A percentile compares a stretch with the other conserved stretches of the same genome.
These are phyloP conservation scores for Eucidaris tribuloides DNA, from an alignment of 35 echinoderm and acorn worm species.

Conservation along the genomic window DNA sequence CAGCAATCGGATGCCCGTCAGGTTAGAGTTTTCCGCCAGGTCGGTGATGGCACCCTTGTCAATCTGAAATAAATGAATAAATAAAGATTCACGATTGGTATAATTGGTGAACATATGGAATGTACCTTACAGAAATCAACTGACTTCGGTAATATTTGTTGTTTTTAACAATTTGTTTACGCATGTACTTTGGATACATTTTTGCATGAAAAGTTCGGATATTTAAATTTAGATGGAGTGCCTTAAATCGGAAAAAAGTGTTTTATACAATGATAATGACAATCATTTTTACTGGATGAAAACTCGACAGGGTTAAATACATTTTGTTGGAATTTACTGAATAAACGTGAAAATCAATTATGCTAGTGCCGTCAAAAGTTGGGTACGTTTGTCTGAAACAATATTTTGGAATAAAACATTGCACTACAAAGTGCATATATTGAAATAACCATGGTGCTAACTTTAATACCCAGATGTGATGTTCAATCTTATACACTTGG, in stretches of 20 bases:
- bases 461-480: too few species aligned
- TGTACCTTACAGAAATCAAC: not conserved
- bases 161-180: not conserved
- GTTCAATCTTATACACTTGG: too few species aligned
- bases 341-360: too few species aligned
- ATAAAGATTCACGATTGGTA: not conserved
- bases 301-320: too few species aligned
- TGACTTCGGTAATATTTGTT: not conserved
- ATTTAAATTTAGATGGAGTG: not conserved
- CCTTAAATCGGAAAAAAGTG: not conserved
- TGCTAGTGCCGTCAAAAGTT: too few species aligned
- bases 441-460: too few species aligned
- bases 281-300: too few species aligned
- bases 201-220: not conserved
- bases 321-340: too few species aligned
- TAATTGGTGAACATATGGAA: not conserved
- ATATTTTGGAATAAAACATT: too few species aligned
- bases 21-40: constrained; percentile 9
- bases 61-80: constrained; percentile 12
- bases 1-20: not conserved
- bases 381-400: too few species aligned
- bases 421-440: too few species aligned
- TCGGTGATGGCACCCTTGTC: constrained; percentile 33
- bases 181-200: not conserved
- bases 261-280: not conserved